Base-by-base conservation (phyloP, 1,140 invertebrate genomes). In the Cyclina sinensis region DNA sequence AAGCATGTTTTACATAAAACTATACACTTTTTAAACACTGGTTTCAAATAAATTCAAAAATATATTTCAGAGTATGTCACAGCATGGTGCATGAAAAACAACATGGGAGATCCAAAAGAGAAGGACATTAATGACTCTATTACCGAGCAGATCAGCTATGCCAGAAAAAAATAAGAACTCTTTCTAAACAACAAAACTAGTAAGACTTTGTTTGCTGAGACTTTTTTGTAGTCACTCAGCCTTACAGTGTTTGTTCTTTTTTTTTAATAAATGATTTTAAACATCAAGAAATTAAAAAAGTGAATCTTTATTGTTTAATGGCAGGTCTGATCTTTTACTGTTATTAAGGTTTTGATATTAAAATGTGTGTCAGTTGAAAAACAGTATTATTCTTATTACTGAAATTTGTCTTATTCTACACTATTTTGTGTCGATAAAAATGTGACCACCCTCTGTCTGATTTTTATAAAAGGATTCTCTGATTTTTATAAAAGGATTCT, bases 231-330 rank as follows among this genome's bases (percentile, higher is more conserved):
- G n/a, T n/a, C n/a, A n/a, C 24, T 62, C 57, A 62, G n/a, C 24
- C 57, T 62, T 62, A 62, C 57, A 62, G 57, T 62, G 57, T 62
- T 62, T n/a, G 57, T 62, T 9, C 57, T 62, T 62, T 62, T 62
- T 62, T 12, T 12, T 12, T 12, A 62, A 62, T 12, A 62, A 62
- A 27, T 7, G n/a, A 5, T 11, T 62, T 62, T 48, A 11, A 48
- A 48, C 7, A 48, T 48, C 46, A 48, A 48, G 46, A 48, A 48
- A 48, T 48, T 48, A 7, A 48, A 48, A 11, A 48, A 18, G 46
- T 48, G 18, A 18, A 48, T 48, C 46, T 11, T 7, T 48, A 48
- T 48, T 48, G 46, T 48, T 48, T 48, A 48, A 48, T 48, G 46
- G 46, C 46, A 48, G 46, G 46, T 48, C 46, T 48, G 46, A 48